Evolutionary conservation across 2,113 vertebrate genomes (phyloP), one percentile per base, ranked within the genome.

Genomic region (Cepphus grylle): DNA sequence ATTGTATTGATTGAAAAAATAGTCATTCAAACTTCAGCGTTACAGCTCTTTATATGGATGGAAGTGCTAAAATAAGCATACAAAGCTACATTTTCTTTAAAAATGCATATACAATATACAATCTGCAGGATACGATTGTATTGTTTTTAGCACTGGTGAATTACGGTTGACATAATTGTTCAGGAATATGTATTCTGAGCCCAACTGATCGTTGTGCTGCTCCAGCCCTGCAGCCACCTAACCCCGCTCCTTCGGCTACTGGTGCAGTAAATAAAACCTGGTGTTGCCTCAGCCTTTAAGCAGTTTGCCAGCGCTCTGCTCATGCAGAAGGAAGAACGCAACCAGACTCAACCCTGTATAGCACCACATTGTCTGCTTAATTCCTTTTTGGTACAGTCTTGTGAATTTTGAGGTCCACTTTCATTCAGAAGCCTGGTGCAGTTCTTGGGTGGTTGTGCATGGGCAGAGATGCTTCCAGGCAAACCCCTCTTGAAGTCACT

Each of bases 51-150:
- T 94, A 83, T 71, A 34, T 86, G 79, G 38, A 94, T 96, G 95
- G 91, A 95, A 96, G 90, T 94, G 32, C 94, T 96, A 97, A 96
- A 97, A 96, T 95, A 97, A 93, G 82, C 92, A 69, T 91, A 95
- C 94, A 97, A 96, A 97, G 86, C 81, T 90, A 21, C 49, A 66
- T 34, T 82, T 95, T 95, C 86, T 93, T 95, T 89, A 11, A 88
- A 87, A 92, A 77, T 70, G 29, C 9, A 3, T 76, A 50, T 55
- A 79, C 90, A 88, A n/a, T 89, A 66, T 85, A 95, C 94, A 96
- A 71, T 94, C 86, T 95, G 76, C 87, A 92, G 93, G 80, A 93
- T 86, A 78, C 72, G 78, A 74, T 81, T 86, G 74, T 55, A 82
- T 88, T 96, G 71, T 94, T 93, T 85, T 53, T 72, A 73, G 61